phyloP scores from a whole-genome alignment of 1,140 invertebrate species.

The Drosophila jambulina region DNA sequence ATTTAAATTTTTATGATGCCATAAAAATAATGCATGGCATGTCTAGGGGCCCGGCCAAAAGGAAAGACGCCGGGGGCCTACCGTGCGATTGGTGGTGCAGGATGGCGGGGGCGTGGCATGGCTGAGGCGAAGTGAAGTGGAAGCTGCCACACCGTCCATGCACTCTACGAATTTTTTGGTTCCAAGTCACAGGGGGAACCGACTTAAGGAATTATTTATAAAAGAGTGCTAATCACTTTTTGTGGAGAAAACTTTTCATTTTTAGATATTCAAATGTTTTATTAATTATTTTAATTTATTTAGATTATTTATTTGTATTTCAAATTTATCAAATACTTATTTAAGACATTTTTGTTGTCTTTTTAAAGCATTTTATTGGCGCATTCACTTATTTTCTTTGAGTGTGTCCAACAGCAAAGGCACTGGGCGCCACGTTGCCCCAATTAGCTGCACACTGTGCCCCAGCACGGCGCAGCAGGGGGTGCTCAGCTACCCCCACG shows the following conservation, averaged over 20 bases:
- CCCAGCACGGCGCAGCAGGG: conserved; percentile 23
- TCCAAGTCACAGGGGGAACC: neutral
- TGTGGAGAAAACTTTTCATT: neutral
- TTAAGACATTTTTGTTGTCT: neutral
- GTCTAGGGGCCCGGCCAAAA: conserved; percentile 26
- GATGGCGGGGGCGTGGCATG: conserved; percentile 8
- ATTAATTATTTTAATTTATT: neutral
- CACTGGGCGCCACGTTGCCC: conserved; percentile 65
- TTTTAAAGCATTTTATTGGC: neutral
- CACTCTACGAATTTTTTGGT: neutral
- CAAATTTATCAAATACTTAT: rapidly evolving
- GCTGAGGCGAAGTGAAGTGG: conserved; percentile 38
- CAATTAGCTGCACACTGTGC: conserved; percentile 72
- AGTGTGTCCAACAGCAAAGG: conserved; percentile 5
- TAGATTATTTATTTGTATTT: neutral
- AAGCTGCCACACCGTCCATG: conserved; percentile 32
- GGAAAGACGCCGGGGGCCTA: neutral
- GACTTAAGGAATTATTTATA: neutral
- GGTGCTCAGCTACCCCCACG: neutral
- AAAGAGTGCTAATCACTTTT: neutral
- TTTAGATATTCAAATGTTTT: neutral
- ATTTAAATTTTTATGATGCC: conserved; percentile 79
- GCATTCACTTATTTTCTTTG: neutral
- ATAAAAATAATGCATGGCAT: conserved; percentile 78
- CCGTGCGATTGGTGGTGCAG: neutral